Evolutionary conservation across 2,113 vertebrate genomes (phyloP).

Genomic region (Erythrolamprus reginae): DNA sequence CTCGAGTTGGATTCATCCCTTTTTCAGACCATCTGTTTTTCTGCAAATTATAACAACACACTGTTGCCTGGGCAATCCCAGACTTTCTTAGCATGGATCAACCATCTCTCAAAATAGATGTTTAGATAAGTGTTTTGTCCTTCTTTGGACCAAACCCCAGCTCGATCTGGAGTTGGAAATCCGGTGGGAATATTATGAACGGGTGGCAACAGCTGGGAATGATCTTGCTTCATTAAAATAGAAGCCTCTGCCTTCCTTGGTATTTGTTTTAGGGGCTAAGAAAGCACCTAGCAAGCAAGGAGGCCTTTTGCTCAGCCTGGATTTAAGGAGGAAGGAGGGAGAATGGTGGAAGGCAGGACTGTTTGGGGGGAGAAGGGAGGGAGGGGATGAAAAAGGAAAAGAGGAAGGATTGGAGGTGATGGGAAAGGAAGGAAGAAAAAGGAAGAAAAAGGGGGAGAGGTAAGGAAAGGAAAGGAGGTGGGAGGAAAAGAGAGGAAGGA

Average conservation of each 20-base stretch:
- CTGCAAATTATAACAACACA: neutral
- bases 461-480: no score
- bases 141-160: conserved; percentile 52
- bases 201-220: conserved; percentile 61
- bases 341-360: neutral
- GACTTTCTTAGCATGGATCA: neutral
- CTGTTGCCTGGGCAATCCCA: neutral
- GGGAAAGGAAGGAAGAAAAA: no score
- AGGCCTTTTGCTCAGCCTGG: neutral
- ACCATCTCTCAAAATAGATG: conserved; percentile 12
- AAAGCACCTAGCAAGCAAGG: neutral
- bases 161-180: neutral
- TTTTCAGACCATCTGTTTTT: neutral
- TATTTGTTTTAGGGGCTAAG: conserved; percentile 28
- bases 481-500: no score
- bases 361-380: fast-evolving
- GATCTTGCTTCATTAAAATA: neutral
- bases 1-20: neutral
- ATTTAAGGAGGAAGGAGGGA: neutral
- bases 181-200: conserved; percentile 39
- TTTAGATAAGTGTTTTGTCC: neutral
- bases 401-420: neutral
- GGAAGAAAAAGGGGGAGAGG: no score
- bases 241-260: conserved; percentile 8
- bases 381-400: neutral